Evolutionary conservation across 1,140 invertebrate species (phyloP), one percentile per base, ranked within the genome.

Genomic region (Drosophila nebulosa): DNA sequence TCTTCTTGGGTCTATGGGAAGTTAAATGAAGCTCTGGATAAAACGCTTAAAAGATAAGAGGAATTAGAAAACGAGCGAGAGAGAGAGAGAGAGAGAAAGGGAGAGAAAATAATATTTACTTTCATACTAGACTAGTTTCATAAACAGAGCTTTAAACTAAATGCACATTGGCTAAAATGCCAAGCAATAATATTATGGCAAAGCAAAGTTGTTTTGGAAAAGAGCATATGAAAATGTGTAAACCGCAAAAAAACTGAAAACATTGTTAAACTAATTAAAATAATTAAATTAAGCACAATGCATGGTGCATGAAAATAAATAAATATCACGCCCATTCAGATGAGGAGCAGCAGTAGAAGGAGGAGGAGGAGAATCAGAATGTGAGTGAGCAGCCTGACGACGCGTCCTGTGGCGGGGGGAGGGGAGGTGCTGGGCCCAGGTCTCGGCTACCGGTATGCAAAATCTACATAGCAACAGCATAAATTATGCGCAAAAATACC

Each of bases 401-500:
- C 1, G n/a, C 10, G 63, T 18, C 1, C 9, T n/a, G n/a, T n/a
- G n/a, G n/a, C n/a, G n/a, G n/a, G n/a, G n/a, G n/a, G 10, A n/a
- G 14, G 12, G 12, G 3, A 4, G 22, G 35, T 16, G 12, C 7
- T n/a, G 14, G 2, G 27, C 26, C 10, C 12, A 0, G 16, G 26
- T 55, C 27, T 55, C 14, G 10, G 26, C 26, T 55, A 1, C 52
- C 16, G 26, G 52, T 18, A 55, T 55, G 52, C 12, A 55, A 55
- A 32, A 55, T 55, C 52, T 55, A 55, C 52, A 55, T 32, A 55
- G 52, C 52, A 55, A 69, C 75, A 63, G 70, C 83, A 74, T 88
- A 88, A 88, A 89, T 88, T 88, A 88, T 88, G 83, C 83, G 74
- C 68, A 79, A 88, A 88, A 88, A 89, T 89, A 69, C 67, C 75